Conservation (phyloP, 2,113 vertebrate genomes). For the Rhinichthys klamathensis region DNA sequence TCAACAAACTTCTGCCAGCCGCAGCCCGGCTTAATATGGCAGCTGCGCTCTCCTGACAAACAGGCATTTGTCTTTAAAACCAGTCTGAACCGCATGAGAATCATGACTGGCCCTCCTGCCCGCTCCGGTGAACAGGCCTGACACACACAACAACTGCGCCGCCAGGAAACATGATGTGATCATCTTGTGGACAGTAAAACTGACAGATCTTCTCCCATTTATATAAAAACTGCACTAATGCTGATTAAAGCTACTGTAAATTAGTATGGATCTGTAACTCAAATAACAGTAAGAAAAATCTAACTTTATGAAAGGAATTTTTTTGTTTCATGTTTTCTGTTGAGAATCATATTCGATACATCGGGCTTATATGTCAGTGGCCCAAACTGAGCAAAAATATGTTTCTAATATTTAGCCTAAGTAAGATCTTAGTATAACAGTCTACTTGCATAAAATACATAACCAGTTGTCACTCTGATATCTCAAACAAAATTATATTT, state of each 20-base stretch:
- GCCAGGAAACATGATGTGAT: neutral
- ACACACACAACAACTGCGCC: neutral
- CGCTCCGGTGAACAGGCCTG: neutral
- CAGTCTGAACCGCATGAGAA: slow-evolving; percentile 59
- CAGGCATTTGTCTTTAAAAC: slow-evolving; percentile 57
- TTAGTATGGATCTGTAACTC: neutral
- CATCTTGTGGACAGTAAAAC: neutral
- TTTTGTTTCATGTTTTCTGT: neutral
- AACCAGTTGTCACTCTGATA: too few species aligned
- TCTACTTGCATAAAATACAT: too few species aligned
- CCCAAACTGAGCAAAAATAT: too few species aligned
- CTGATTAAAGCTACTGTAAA: neutral
- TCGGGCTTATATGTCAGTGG: neutral
- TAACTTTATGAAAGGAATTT: too few species aligned
- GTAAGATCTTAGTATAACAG: too few species aligned
- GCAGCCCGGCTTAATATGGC: slow-evolving; percentile 57
- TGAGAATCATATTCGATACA: neutral
- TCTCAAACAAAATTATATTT: too few species aligned
- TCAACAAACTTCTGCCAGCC: slow-evolving; percentile 32
- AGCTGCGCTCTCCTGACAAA: slow-evolving; percentile 62
- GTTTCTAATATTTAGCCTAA: too few species aligned
- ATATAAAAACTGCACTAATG: neutral
- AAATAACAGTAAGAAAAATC: neutral
- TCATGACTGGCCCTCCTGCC: neutral
- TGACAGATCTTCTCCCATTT: neutral